Conservation (phyloP, 1,140 invertebrate genomes). For the Plectrocnemia conspersa region DNA sequence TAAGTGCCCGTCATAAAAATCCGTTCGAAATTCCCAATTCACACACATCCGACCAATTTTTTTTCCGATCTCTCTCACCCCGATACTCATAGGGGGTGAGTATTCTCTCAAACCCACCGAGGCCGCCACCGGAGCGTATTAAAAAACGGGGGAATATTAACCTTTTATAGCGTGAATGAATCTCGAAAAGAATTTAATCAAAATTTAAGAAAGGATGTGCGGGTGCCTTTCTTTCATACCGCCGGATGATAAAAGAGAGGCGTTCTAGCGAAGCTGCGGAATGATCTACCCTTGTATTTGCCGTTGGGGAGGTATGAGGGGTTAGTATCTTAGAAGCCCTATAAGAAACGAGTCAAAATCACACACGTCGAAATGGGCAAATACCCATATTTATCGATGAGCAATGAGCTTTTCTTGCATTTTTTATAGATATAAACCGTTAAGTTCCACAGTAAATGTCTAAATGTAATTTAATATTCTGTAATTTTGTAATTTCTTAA, state of each 20-base stretch:
- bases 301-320: background rate
- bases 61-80: conserved; percentile 3
- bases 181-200: conserved; percentile 31
- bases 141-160: conserved; percentile 29
- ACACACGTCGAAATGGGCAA: conserved; percentile 17
- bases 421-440: too few species aligned
- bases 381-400: conserved; percentile 19
- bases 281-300: conserved; percentile 24
- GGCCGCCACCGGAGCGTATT: conserved; percentile 25
- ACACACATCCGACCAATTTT: conserved; percentile 2
- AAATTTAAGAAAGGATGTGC: conserved; percentile 30
- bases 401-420: too few species aligned
- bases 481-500: too few species aligned
- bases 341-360: conserved; percentile 6
- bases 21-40: conserved; percentile 10
- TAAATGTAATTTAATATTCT: too few species aligned
- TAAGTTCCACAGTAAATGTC: too few species aligned
- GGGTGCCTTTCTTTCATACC: conserved; percentile 27
- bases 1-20: conserved; percentile 8
- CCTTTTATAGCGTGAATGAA: conserved; percentile 30
- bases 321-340: background rate
- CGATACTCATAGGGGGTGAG: too few species aligned
- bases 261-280: conserved; percentile 12
- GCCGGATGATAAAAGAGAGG: conserved; percentile 24
- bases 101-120: conserved; percentile 6